Conservation (phyloP, 1,140 invertebrate species). For the Drosophila seguyi region DNA sequence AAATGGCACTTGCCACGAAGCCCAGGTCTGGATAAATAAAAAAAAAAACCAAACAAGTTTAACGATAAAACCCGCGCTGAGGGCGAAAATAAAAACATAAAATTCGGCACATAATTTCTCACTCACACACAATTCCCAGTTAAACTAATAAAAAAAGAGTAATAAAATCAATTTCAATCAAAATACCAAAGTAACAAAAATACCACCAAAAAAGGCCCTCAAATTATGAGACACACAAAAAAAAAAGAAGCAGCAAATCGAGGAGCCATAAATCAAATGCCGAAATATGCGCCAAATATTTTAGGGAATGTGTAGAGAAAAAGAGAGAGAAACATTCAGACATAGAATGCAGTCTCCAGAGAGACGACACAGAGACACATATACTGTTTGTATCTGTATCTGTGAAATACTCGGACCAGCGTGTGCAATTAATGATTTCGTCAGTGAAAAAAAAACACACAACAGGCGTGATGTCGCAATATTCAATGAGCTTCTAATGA, state of each 20-base stretch:
- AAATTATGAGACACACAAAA: constrained; percentile 47
- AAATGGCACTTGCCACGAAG: constrained; percentile 41
- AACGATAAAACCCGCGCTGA: constrained; percentile 33
- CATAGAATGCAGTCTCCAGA: constrained; percentile 28
- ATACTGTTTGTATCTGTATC: constrained; percentile 23
- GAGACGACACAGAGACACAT: neutral
- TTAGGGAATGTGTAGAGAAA: constrained; percentile 1
- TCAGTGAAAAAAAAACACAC: constrained; percentile 10
- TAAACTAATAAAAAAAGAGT: constrained; percentile 63
- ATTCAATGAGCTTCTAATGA: constrained; percentile 74
- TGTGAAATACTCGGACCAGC: constrained; percentile 23
- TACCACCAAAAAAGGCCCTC: constrained; percentile 41
- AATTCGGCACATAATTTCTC: constrained; percentile 62
- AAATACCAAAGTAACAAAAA: constrained; percentile 52
- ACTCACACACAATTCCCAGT: constrained; percentile 27
- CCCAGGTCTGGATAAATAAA: neutral
- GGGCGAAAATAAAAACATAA: constrained; percentile 66
- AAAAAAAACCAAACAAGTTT: constrained; percentile 27
- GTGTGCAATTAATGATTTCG: constrained; percentile 64
- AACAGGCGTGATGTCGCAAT: constrained; percentile 68
- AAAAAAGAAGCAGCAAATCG: constrained; percentile 42
- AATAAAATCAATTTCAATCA: constrained; percentile 80
- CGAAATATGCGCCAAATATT: constrained; percentile 67
- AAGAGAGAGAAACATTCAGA: constrained; percentile 3
- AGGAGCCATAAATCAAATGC: constrained; percentile 63